Evolutionary conservation across 2,888 invertebrate species (phyloP).

Genomic region (Harpalus rufipes): DNA sequence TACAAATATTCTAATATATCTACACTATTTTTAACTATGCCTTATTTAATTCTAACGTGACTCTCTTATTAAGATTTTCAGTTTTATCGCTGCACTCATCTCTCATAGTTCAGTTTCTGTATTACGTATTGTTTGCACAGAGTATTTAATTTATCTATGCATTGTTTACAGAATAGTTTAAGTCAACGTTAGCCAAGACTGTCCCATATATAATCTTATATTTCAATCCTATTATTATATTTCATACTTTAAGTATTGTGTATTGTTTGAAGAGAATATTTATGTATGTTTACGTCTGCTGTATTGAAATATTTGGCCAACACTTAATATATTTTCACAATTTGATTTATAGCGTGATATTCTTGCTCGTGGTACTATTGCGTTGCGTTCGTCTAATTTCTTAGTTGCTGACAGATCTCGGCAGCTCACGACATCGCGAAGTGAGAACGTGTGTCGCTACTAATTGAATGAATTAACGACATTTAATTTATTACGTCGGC

Average conservation of each 20-base stretch:
- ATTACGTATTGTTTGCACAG: too few species aligned
- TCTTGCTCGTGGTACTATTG: neutral
- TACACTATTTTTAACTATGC: too few species aligned
- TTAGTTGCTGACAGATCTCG: constrained; percentile 7
- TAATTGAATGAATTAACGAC: constrained; percentile 46
- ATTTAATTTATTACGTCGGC: constrained; percentile 27
- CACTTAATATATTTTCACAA: constrained; percentile 4
- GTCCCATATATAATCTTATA: too few species aligned
- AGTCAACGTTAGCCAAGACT: too few species aligned
- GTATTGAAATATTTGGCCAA: constrained; percentile 13
- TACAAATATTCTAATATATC: too few species aligned
- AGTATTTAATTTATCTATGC: too few species aligned
- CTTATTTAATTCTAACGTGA: too few species aligned
- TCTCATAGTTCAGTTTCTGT: too few species aligned
- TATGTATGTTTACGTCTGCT: neutral
- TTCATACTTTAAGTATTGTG: neutral
- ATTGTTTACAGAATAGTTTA: too few species aligned
- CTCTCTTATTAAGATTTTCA: too few species aligned
- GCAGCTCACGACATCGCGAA: neutral
- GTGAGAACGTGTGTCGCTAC: constrained; percentile 17
- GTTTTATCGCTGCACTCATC: too few species aligned
- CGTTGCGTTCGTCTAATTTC: neutral
- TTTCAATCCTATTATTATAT: neutral
- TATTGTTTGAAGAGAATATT: neutral
- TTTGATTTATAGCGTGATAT: constrained; percentile 20